These are phyloP conservation scores for Alouatta palliata DNA, from an alignment of 2,113 vertebrate genomes.

Conservation along the genomic window DNA sequence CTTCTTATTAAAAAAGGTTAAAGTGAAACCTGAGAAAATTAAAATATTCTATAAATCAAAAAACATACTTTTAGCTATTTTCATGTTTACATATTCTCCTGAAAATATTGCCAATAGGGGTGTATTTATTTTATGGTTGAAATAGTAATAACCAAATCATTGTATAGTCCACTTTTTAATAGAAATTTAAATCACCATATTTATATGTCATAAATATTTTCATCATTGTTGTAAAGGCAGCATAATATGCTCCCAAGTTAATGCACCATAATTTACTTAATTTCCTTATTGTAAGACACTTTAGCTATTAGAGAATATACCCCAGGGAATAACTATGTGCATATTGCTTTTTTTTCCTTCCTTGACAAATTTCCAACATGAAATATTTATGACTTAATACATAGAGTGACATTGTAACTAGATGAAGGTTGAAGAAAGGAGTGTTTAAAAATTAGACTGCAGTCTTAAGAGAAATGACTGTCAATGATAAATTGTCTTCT, in stretches of 20 bases:
- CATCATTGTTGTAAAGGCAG: slow-evolving; percentile 29
- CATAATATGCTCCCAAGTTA: slow-evolving; percentile 24
- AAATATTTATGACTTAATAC: slow-evolving; percentile 78
- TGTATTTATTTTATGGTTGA: not conserved
- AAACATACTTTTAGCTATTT: not conserved
- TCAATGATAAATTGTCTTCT: slow-evolving; percentile 60
- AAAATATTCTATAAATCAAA: not conserved
- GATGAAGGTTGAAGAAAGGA: slow-evolving; percentile 71
- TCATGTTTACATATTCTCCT: slow-evolving; percentile 9
- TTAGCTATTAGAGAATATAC: slow-evolving; percentile 53
- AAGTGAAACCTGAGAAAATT: not conserved
- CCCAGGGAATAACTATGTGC: slow-evolving; percentile 50
- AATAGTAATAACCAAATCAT: not conserved
- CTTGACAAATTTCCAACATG: slow-evolving; percentile 72
- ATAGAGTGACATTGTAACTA: slow-evolving; percentile 71
- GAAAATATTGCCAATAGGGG: not conserved
- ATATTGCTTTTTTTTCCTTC: slow-evolving; percentile 51
- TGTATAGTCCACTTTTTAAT: not conserved
- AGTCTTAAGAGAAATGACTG: slow-evolving; percentile 49
- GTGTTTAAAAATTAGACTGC: slow-evolving; percentile 59
- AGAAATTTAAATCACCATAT: not conserved
- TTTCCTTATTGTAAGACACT: slow-evolving; percentile 54
- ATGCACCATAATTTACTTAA: slow-evolving; percentile 59
- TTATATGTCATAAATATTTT: slow-evolving; percentile 1
- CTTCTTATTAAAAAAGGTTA: not conserved